Evolutionary conservation across 2,888 invertebrate species (phyloP).

Genomic region (Aromia moschata): DNA sequence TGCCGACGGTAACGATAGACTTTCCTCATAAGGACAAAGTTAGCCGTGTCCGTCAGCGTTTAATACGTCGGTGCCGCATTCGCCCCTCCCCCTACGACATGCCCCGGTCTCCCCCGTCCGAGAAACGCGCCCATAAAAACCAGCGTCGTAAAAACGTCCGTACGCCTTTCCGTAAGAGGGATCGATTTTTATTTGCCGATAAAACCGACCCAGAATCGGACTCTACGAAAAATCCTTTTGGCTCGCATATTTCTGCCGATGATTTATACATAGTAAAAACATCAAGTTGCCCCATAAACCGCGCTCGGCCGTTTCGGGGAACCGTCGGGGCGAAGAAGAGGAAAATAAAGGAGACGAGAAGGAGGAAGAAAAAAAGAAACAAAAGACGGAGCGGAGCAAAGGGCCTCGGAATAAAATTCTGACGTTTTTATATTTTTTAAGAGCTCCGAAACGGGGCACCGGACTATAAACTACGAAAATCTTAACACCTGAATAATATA

Average conservation of each 20-base stretch:
- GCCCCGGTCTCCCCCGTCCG: too few species aligned
- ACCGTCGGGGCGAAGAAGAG: constrained; percentile 23
- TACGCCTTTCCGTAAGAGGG: too few species aligned
- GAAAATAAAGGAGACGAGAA: not conserved
- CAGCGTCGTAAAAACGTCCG: constrained; percentile 21
- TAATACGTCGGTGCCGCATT: too few species aligned
- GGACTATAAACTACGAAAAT: constrained; percentile 58
- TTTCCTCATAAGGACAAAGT: too few species aligned
- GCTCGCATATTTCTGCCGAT: not conserved
- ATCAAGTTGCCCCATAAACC: constrained; percentile 34
- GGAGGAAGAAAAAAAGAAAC: constrained; percentile 26
- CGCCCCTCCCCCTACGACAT: too few species aligned
- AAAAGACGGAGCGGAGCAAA: constrained; percentile 20
- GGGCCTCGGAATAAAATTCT: constrained; percentile 50
- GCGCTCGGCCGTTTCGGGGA: constrained; percentile 35
- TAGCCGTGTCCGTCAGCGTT: too few species aligned
- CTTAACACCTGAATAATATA: constrained; percentile 65
- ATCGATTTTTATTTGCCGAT: constrained; percentile 18
- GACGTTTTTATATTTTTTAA: constrained; percentile 58
- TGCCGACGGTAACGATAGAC: too few species aligned
- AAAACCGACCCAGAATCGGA: constrained; percentile 10
- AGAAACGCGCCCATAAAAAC: constrained; percentile 2
- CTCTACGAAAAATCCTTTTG: constrained; percentile 15
- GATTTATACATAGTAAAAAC: constrained; percentile 22
- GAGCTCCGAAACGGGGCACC: constrained; percentile 45